Conservation (phyloP, 2,888 invertebrate genomes). For the Aleiodes alternator region DNA sequence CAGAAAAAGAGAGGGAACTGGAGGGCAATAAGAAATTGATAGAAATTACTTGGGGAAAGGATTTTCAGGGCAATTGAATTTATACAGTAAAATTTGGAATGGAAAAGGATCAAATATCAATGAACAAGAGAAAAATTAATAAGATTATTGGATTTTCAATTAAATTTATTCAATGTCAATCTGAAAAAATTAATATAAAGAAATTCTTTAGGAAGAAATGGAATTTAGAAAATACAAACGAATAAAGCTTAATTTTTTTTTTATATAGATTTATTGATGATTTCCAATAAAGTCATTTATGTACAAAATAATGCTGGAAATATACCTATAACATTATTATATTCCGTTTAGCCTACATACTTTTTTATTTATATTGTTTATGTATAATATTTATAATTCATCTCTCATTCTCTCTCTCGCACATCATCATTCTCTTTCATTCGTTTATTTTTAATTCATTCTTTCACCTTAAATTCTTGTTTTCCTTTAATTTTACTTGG, state of each 20-base stretch:
- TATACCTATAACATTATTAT: conserved; percentile 68
- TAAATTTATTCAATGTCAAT: too few relatives aligned
- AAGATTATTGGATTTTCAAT: too few relatives aligned
- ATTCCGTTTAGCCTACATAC: conserved; percentile 62
- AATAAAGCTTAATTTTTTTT: conserved; percentile 56
- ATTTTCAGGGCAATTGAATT: too few relatives aligned
- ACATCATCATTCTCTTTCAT: conserved; percentile 32
- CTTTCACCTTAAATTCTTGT: background rate
- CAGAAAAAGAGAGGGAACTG: too few relatives aligned
- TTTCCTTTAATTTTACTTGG: conserved; percentile 7
- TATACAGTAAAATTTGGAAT: too few relatives aligned
- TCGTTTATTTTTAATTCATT: conserved; percentile 35
- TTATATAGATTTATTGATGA: conserved; percentile 72
- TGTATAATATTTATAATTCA: conserved; percentile 39
- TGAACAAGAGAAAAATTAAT: too few relatives aligned
- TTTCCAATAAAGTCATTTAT: conserved; percentile 72
- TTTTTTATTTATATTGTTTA: conserved; percentile 40
- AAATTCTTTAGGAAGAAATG: background rate
- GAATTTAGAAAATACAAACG: background rate
- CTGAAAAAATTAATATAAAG: too few relatives aligned
- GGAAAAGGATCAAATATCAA: too few relatives aligned
- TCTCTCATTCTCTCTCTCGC: conserved; percentile 16
- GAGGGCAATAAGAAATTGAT: too few relatives aligned
- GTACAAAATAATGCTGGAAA: conserved; percentile 73
- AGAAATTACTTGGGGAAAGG: too few relatives aligned